Evolutionary conservation across 2,113 vertebrate species (phyloP).

Genomic region (Bujurquina vittata): DNA sequence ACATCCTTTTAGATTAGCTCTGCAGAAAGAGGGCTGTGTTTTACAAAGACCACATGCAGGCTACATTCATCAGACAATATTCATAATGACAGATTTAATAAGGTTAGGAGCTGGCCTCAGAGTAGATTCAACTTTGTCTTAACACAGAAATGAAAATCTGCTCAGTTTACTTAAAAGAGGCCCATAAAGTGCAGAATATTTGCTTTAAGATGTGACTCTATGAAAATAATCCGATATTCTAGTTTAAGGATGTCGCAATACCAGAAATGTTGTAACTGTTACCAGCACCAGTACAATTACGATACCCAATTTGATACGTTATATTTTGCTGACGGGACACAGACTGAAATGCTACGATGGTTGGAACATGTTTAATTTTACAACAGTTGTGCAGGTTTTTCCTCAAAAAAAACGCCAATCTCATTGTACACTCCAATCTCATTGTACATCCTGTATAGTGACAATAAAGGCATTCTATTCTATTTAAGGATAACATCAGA

Average conservation of each 20-base stretch:
- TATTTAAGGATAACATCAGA: not conserved
- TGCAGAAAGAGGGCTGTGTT: conserved; percentile 51
- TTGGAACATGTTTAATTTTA: not conserved
- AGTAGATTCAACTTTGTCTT: conserved; percentile 39
- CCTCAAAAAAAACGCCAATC: not conserved
- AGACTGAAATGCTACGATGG: not conserved
- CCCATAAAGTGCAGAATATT: not conserved
- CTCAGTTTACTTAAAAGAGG: not conserved
- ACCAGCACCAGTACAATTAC: not conserved
- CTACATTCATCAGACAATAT: conserved; percentile 50
- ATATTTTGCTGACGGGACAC: not conserved
- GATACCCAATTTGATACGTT: not conserved
- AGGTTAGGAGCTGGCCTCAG: conserved; percentile 39
- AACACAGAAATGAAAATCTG: conserved; percentile 19
- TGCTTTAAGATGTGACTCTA: not conserved
- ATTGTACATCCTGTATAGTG: too few species aligned
- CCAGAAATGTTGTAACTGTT: not conserved
- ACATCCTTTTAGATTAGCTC: conserved; percentile 65
- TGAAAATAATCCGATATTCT: not conserved
- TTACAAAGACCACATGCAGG: conserved; percentile 51
- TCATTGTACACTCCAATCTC: too few species aligned
- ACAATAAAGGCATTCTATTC: too few species aligned
- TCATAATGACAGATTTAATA: conserved; percentile 60
- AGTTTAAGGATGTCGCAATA: not conserved
- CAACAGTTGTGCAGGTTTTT: not conserved